These are phyloP conservation scores for Anhinga anhinga DNA, from an alignment of 2,113 vertebrate genomes.

Conservation along the genomic window DNA sequence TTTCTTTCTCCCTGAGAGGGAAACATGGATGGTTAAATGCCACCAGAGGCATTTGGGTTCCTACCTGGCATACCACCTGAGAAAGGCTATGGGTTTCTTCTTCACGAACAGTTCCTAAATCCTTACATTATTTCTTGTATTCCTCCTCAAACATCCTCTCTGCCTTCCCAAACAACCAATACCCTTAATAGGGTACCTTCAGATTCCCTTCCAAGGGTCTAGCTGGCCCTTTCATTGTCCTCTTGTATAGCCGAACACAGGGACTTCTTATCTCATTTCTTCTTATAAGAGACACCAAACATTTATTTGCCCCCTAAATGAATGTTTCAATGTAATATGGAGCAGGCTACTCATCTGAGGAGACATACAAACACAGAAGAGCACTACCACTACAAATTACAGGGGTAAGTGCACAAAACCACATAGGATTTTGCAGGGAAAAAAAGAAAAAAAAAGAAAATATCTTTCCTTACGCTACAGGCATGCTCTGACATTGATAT, in stretches of 20 bases:
- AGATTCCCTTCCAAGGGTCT: not conserved
- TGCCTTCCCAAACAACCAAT: not conserved
- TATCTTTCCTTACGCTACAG: not conserved
- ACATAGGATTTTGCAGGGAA: accelerated
- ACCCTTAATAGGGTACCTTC: not conserved
- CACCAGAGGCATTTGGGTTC: not conserved
- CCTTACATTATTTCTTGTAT: not conserved
- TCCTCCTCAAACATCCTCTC: not conserved
- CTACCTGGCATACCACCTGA: not conserved
- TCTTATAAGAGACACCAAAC: not conserved
- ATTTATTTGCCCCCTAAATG: not conserved
- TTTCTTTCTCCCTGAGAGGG: not conserved
- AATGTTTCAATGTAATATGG: not conserved
- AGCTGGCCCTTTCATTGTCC: not conserved
- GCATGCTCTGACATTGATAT: not conserved
- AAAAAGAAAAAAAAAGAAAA: not conserved
- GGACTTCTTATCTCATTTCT: not conserved
- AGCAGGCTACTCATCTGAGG: not conserved
- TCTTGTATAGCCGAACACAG: not conserved
- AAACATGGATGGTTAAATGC: not conserved
- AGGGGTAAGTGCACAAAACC: not conserved
- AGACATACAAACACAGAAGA: not conserved
- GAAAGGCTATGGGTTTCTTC: not conserved
- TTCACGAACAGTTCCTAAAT: not conserved
- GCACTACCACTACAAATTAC: not conserved